phyloP scores from a whole-genome alignment of 2,113 vertebrate species.

The Numenius arquata region DNA sequence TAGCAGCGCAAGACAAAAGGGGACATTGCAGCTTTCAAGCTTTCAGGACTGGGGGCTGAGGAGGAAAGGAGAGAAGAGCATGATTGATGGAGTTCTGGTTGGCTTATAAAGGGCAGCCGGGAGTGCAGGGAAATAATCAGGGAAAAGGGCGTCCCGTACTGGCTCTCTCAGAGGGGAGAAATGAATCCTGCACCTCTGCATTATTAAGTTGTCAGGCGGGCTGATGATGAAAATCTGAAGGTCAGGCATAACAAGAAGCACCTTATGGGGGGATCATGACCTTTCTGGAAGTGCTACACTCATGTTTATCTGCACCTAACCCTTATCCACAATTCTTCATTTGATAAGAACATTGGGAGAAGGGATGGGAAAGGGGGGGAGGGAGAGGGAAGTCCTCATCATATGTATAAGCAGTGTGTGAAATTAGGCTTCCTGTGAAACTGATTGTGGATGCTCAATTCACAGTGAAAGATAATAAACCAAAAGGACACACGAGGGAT shows the following conservation, averaged over 20 bases:
- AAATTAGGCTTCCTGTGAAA: conserved; percentile 80
- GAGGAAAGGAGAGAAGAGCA: conserved; percentile 80
- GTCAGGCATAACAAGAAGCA: conserved; percentile 98
- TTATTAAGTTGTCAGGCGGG: conserved; percentile 94
- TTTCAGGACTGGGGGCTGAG: conserved; percentile 75
- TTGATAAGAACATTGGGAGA: conserved; percentile 90
- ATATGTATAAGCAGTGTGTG: conserved; percentile 77
- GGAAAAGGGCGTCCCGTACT: conserved; percentile 88
- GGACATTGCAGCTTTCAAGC: conserved; percentile 72
- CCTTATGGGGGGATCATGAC: conserved; percentile 93
- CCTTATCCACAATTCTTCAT: conserved; percentile 98
- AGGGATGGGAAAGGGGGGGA: conserved; percentile 15
- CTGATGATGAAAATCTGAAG: conserved; percentile 99
- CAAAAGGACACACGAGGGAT: conserved; percentile 80
- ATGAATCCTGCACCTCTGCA: conserved; percentile 89
- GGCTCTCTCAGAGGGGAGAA: conserved; percentile 85
- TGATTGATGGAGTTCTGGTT: conserved; percentile 98
- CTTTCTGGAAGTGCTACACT: conserved; percentile 94
- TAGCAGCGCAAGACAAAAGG: conserved; percentile 77
- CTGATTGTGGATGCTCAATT: conserved; percentile 75
- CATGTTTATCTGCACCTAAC: conserved; percentile 99
- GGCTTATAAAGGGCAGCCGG: conserved; percentile 97
- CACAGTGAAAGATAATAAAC: conserved; percentile 79
- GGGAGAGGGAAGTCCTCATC: conserved; percentile 57
- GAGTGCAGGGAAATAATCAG: conserved; percentile 97